Evolutionary conservation across 2,113 vertebrate genomes (phyloP).

Genomic region (Dicerorhinus sumatrensis): DNA sequence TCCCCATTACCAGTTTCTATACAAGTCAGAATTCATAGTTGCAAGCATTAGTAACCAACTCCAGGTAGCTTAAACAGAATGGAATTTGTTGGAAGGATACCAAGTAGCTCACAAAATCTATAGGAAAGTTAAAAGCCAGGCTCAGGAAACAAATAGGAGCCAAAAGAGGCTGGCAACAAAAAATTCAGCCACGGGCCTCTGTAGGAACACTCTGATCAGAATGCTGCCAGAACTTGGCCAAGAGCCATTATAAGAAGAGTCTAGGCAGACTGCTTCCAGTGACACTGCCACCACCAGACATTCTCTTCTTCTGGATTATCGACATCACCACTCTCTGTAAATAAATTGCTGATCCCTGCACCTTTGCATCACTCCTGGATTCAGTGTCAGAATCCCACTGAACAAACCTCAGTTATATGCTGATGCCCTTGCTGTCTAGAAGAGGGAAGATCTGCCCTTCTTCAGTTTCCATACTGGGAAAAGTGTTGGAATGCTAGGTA

Average conservation of each 20-base stretch:
- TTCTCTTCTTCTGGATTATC: not conserved
- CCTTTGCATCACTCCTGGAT: not conserved
- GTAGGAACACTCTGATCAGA: not conserved
- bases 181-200: not conserved
- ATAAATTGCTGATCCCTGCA: not conserved
- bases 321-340: not conserved
- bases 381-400: not conserved
- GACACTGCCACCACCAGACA: not conserved
- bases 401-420: not conserved
- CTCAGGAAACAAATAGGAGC: not conserved
- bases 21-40: not conserved
- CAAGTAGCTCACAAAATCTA: conserved; percentile 1
- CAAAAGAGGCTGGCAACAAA: not conserved
- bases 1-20: not conserved
- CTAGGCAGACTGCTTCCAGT: not conserved
- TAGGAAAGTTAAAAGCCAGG: not conserved
- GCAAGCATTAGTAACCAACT: not conserved
- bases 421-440: not conserved
- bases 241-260: not conserved
- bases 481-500: not conserved
- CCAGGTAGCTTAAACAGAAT: not conserved
- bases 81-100: not conserved
- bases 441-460: not conserved
- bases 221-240: not conserved
- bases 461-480: not conserved